A percentile compares a stretch with the other conserved stretches of the same genome.
These are phyloP conservation scores for Coptodon rendalli DNA, from an alignment of 2,113 vertebrate genomes.

Conservation along the genomic window DNA sequence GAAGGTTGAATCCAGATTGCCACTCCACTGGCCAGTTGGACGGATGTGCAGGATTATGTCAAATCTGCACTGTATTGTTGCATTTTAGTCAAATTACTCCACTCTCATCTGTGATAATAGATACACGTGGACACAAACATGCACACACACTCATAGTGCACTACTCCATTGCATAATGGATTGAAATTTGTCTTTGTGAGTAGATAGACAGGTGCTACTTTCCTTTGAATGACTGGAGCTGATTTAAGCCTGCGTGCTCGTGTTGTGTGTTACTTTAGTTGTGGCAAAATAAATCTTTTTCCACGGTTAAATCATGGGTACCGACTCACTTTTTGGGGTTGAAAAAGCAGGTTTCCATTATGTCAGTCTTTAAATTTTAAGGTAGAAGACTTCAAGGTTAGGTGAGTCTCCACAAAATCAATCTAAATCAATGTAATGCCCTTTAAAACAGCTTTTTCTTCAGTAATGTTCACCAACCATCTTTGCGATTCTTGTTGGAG, in stretches of 20 bases:
- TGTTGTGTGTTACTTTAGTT: background rate
- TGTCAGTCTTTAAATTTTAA: background rate
- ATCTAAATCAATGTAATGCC: background rate
- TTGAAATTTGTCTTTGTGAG: constrained; percentile 28
- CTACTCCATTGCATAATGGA: constrained; percentile 27
- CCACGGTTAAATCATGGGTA: background rate
- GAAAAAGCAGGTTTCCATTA: background rate
- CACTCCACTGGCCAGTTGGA: constrained; percentile 21
- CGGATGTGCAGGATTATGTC: constrained; percentile 55
- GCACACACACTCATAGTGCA: background rate
- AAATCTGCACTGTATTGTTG: constrained; percentile 62
- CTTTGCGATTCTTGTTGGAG: background rate
- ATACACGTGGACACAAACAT: background rate
- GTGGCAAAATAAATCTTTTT: background rate
- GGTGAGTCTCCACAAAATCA: background rate
- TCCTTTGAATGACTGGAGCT: background rate
- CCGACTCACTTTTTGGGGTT: background rate
- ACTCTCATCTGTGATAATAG: constrained; percentile 57
- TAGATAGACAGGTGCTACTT: constrained; percentile 31
- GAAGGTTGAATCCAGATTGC: constrained; percentile 43
- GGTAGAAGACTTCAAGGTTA: background rate
- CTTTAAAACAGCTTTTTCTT: background rate
- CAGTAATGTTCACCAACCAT: background rate
- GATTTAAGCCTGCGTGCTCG: background rate
- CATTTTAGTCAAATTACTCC: constrained; percentile 65